phyloP scores from a whole-genome alignment of 2,797 vertebrate genomes.

The Acanthurus tractus region DNA sequence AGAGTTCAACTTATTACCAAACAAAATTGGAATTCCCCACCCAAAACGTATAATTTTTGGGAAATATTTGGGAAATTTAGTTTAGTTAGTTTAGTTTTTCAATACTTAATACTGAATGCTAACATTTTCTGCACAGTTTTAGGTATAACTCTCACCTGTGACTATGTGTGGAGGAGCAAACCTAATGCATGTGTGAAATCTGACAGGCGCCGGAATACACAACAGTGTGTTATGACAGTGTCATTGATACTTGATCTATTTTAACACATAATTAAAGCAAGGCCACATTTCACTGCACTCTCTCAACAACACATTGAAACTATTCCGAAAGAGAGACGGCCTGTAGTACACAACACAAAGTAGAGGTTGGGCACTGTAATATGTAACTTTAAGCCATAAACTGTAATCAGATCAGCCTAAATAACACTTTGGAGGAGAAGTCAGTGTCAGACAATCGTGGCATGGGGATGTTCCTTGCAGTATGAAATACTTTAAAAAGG shows the following conservation, averaged over 20 bases:
- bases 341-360: constrained; percentile 42
- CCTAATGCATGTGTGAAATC: constrained; percentile 25
- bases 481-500: constrained; percentile 16
- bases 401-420: constrained; percentile 59
- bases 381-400: constrained; percentile 43
- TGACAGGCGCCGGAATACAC: constrained; percentile 32
- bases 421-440: constrained; percentile 42
- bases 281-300: constrained; percentile 50
- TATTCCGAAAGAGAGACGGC: constrained; percentile 55
- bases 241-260: constrained; percentile 52
- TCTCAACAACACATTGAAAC: constrained; percentile 53
- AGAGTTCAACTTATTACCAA: constrained; percentile 21
- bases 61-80: constrained; percentile 7
- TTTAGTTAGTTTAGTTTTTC: background rate
- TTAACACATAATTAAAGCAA: constrained; percentile 70
- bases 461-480: constrained; percentile 2
- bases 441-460: constrained; percentile 24
- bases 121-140: background rate
- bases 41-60: constrained; percentile 5
- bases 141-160: constrained; percentile 9
- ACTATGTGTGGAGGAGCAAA: constrained; percentile 5
- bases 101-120: background rate
- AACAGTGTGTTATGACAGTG: constrained; percentile 2
- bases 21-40: constrained; percentile 39
- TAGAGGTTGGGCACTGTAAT: constrained; percentile 15